A percentile compares a stretch with the other conserved stretches of the same genome.
phyloP scores from a whole-genome alignment of 2,113 vertebrate species.

The Perognathus longimembris region DNA sequence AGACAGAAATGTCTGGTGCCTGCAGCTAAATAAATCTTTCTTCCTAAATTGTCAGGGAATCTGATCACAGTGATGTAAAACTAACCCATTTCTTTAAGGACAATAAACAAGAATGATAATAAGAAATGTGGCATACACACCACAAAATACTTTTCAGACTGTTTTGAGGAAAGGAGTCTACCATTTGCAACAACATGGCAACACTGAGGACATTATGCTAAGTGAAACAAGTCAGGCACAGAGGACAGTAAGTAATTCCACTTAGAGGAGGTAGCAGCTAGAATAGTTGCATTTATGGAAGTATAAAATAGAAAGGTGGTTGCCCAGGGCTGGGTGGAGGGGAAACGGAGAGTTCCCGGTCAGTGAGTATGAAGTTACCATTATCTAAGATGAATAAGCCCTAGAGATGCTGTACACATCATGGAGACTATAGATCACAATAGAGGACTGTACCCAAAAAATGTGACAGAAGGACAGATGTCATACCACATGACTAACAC shows the following conservation, averaged over 20 bases:
- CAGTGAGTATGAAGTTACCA: not conserved
- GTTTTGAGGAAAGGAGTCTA: not conserved
- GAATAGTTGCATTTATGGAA: not conserved
- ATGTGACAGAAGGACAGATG: not conserved
- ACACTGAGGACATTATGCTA: not conserved
- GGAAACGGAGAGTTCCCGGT: not conserved
- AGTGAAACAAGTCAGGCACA: not conserved
- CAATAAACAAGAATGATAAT: not conserved
- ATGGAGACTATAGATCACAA: not conserved
- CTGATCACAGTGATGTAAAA: too few species aligned
- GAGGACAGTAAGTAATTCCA: not conserved
- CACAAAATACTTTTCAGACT: not conserved
- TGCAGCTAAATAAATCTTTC: too few species aligned
- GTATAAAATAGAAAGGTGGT: not conserved
- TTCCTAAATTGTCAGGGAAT: too few species aligned
- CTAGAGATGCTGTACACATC: not conserved
- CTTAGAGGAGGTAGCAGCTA: not conserved
- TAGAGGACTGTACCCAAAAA: not conserved
- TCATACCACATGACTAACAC: not conserved
- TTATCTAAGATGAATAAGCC: not conserved
- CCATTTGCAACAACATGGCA: not conserved
- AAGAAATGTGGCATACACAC: not conserved
- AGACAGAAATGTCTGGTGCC: too few species aligned
- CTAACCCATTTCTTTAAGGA: not conserved
- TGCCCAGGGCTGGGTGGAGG: not conserved